Percentiles rank a stretch among this genome's conserved stretches.
Evolutionary conservation across 2,797 vertebrate species (phyloP).

Genomic region (Thamnophis elegans): DNA sequence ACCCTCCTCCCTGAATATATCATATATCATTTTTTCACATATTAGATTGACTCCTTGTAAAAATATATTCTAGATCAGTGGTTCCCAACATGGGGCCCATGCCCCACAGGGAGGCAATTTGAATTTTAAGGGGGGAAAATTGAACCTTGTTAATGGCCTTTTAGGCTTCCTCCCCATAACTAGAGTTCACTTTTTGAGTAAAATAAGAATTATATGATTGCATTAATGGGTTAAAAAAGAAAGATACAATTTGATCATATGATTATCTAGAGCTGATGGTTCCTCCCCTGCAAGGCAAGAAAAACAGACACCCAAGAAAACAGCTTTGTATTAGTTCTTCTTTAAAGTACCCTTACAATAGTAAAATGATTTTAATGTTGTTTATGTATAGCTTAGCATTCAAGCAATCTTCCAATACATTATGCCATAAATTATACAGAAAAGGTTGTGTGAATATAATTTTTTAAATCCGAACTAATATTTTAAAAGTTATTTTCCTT

Average conservation of each 20-base stretch:
- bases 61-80: not conserved
- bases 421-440: not conserved
- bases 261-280: not conserved
- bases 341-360: not conserved
- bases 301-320: not conserved
- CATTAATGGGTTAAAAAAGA: not conserved
- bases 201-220: not conserved
- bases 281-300: not conserved
- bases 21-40: not conserved
- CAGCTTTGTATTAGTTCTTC: not conserved
- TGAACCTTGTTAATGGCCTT: too few species aligned
- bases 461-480: conserved; percentile 15
- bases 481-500: conserved; percentile 49
- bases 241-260: not conserved
- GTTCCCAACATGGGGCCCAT: too few species aligned
- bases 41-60: not conserved
- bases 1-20: too few species aligned
- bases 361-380: not conserved
- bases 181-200: too few species aligned
- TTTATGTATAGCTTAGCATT: not conserved
- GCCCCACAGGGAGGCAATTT: too few species aligned
- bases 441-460: not conserved
- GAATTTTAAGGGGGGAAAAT: too few species aligned
- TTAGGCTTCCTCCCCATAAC: too few species aligned
- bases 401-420: not conserved